A percentile compares a stretch with the other conserved stretches of the same genome.
Conservation (phyloP, 2,113 vertebrate genomes). For the Callocephalon fimbriatum region DNA sequence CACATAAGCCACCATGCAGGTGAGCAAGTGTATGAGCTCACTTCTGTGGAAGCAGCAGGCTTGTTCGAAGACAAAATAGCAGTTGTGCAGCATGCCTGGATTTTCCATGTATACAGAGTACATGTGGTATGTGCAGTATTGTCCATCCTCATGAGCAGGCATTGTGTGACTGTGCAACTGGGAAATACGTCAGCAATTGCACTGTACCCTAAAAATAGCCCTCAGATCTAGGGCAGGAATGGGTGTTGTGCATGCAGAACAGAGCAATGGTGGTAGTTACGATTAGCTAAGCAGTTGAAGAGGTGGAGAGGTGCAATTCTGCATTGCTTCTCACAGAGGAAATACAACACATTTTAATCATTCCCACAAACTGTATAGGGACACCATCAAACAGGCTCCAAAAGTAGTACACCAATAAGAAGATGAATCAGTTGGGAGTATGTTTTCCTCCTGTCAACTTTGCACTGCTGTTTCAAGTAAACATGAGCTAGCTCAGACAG, state of each 20-base stretch:
- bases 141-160: neutral
- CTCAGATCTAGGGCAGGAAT: neutral
- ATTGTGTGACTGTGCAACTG: neutral
- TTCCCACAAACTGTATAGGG: neutral
- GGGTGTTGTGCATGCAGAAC: neutral
- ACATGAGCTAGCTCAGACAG: neutral
- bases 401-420: neutral
- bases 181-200: rapidly evolving
- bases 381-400: neutral
- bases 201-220: neutral
- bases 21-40: rapidly evolving
- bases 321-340: neutral
- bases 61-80: neutral
- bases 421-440: neutral
- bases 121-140: neutral
- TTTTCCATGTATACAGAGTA: rapidly evolving
- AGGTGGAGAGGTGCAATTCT: neutral
- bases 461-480: neutral
- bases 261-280: neutral
- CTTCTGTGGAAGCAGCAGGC: neutral
- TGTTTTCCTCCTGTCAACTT: neutral
- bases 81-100: neutral
- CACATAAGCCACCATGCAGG: rapidly evolving
- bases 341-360: neutral
- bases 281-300: neutral